phyloP scores from a whole-genome alignment of 2,113 vertebrate species.

The Pomatorhinus ruficollis region DNA sequence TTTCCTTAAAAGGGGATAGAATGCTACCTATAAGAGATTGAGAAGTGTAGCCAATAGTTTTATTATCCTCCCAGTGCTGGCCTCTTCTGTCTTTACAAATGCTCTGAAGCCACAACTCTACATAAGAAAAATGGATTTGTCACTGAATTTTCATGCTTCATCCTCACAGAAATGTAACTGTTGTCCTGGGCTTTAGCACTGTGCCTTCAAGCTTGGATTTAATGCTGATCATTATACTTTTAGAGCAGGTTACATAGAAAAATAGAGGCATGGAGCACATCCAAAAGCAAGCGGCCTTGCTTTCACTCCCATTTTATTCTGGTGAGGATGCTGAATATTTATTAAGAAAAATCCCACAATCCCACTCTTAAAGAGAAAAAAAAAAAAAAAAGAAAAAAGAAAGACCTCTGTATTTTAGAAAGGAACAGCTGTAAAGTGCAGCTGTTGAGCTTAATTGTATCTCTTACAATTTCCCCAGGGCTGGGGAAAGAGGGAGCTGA shows the following conservation, averaged over 20 bases:
- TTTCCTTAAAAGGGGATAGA: neutral
- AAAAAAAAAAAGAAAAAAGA: neutral
- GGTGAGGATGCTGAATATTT: constrained; percentile 47
- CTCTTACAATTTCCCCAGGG: neutral
- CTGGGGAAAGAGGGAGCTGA: neutral
- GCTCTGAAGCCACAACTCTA: constrained; percentile 31
- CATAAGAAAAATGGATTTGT: constrained; percentile 76
- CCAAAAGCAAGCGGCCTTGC: constrained; percentile 47
- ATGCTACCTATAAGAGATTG: neutral
- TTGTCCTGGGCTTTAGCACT: constrained; percentile 70
- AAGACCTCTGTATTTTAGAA: neutral
- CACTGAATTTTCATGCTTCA: constrained; percentile 68
- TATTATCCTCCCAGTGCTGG: neutral
- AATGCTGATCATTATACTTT: constrained; percentile 72
- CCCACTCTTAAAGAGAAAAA: neutral
- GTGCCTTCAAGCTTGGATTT: constrained; percentile 71
- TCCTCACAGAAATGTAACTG: constrained; percentile 73
- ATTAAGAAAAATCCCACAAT: constrained; percentile 56
- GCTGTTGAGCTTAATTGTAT: neutral
- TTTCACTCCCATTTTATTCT: constrained; percentile 53
- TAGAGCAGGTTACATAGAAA: constrained; percentile 63
- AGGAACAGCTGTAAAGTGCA: constrained; percentile 32
- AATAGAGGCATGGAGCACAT: constrained; percentile 60
- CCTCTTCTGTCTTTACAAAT: constrained; percentile 55
- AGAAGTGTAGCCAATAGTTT: neutral